Percentiles rank a stretch among this genome's conserved stretches.
These are phyloP conservation scores for Pagetopsis macropterus DNA, from an alignment of 2,797 vertebrate genomes.

Conservation along the genomic window DNA sequence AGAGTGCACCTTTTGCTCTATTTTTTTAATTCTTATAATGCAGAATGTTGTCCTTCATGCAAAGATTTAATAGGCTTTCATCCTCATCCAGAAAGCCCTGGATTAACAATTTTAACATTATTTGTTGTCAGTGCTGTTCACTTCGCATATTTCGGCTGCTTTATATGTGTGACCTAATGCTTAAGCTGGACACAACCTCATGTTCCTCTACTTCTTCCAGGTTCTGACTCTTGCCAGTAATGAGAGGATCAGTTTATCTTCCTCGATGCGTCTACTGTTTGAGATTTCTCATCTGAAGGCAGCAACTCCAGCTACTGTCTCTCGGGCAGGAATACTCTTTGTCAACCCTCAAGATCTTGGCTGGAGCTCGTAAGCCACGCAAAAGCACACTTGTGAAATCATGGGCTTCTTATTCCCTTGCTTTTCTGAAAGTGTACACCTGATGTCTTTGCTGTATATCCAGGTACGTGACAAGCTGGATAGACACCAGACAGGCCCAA, in stretches of 20 bases:
- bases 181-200: too few relatives aligned
- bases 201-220: slow-evolving; percentile 48
- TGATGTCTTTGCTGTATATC: slow-evolving; percentile 5
- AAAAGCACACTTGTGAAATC: not conserved
- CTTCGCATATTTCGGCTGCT: not conserved
- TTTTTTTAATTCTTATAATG: not conserved
- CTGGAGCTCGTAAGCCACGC: slow-evolving; percentile 82
- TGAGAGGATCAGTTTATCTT: slow-evolving; percentile 81
- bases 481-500: slow-evolving; percentile 82
- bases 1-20: not conserved
- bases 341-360: slow-evolving; percentile 86
- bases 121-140: not conserved
- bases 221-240: slow-evolving; percentile 86
- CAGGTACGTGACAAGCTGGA: slow-evolving; percentile 85
- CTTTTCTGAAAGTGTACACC: not conserved
- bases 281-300: slow-evolving; percentile 85
- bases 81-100: not conserved
- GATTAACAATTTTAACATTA: too few relatives aligned
- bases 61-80: not conserved
- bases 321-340: slow-evolving; percentile 82
- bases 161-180: slow-evolving; percentile 2
- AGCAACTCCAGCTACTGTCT: slow-evolving; percentile 83
- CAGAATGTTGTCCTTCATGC: not conserved
- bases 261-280: slow-evolving; percentile 85
- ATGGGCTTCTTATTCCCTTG: too few relatives aligned